Conservation (phyloP, 2,113 vertebrate genomes). For the Neolamprologus cancellatus region DNA sequence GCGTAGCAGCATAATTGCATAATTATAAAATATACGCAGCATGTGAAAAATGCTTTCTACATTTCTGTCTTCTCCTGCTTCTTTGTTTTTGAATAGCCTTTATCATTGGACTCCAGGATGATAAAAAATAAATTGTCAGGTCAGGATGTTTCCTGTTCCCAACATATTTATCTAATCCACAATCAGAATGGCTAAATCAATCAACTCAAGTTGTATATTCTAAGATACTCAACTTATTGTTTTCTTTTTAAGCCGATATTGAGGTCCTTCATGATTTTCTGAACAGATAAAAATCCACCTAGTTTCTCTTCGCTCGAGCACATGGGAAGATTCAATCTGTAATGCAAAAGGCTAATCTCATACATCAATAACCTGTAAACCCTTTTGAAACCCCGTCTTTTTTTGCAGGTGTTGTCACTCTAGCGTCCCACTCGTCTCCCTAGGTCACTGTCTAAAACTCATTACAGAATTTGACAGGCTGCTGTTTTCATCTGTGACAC, state of each 20-base stretch:
- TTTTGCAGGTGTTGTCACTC: conserved; percentile 1
- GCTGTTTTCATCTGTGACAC: conserved; percentile 50
- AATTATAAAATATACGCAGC: not conserved
- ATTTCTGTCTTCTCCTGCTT: not conserved
- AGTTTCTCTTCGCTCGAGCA: not conserved
- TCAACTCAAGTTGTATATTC: not conserved
- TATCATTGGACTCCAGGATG: not conserved
- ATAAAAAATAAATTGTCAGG: not conserved
- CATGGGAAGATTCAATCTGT: conserved; percentile 13
- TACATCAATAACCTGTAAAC: conserved; percentile 23
- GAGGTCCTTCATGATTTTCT: conserved; percentile 9
- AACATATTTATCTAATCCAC: not conserved
- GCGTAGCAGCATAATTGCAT: not conserved
- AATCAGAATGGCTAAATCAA: not conserved
- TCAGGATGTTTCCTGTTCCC: not conserved
- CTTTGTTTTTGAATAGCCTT: not conserved
- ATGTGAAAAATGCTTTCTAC: not conserved
- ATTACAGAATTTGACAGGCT: conserved; percentile 50
- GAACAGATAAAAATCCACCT: conserved; percentile 2
- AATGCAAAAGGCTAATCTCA: conserved; percentile 25
- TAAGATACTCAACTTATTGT: not conserved
- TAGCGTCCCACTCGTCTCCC: not conserved
- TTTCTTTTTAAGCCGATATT: not conserved
- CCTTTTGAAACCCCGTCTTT: not conserved
- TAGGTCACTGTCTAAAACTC: conserved; percentile 18